Percentiles rank a stretch among this genome's conserved stretches.
Evolutionary conservation across 2,888 invertebrate genomes (phyloP).

Genomic region (Himalopsyche anomala): DNA sequence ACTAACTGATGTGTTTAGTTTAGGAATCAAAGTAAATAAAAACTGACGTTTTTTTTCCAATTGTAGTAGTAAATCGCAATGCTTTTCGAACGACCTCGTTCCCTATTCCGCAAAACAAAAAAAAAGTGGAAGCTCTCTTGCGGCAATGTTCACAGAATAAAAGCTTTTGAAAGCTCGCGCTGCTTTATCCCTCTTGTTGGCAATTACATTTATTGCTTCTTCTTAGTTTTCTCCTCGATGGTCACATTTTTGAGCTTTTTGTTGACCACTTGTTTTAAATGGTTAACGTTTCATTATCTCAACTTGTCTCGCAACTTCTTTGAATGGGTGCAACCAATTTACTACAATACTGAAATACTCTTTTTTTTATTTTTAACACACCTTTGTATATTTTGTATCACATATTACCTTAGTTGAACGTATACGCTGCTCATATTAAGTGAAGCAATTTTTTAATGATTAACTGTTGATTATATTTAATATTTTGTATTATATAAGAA

Average conservation of each 20-base stretch:
- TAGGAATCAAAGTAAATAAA: too few relatives aligned
- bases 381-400: too few relatives aligned
- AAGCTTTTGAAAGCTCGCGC: slow-evolving; percentile 16
- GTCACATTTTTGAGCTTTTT: slow-evolving; percentile 11
- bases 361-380: too few relatives aligned
- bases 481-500: too few relatives aligned
- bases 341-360: neutral
- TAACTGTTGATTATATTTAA: too few relatives aligned
- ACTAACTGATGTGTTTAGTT: too few relatives aligned
- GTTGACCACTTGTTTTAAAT: slow-evolving; percentile 26
- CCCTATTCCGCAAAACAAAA: slow-evolving; percentile 2
- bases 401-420: too few relatives aligned
- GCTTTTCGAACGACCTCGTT: neutral
- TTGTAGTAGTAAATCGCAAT: too few relatives aligned
- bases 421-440: too few relatives aligned
- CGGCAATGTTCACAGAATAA: slow-evolving; percentile 14
- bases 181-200: slow-evolving; percentile 30
- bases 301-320: neutral
- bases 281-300: slow-evolving; percentile 6
- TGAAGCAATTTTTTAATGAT: too few relatives aligned
- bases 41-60: too few relatives aligned
- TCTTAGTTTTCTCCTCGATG: neutral
- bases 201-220: slow-evolving; percentile 34
- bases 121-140: neutral
- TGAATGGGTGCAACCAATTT: neutral